phyloP scores from a whole-genome alignment of 2,888 invertebrate genomes.

The Caenorhabditis sp. region DNA sequence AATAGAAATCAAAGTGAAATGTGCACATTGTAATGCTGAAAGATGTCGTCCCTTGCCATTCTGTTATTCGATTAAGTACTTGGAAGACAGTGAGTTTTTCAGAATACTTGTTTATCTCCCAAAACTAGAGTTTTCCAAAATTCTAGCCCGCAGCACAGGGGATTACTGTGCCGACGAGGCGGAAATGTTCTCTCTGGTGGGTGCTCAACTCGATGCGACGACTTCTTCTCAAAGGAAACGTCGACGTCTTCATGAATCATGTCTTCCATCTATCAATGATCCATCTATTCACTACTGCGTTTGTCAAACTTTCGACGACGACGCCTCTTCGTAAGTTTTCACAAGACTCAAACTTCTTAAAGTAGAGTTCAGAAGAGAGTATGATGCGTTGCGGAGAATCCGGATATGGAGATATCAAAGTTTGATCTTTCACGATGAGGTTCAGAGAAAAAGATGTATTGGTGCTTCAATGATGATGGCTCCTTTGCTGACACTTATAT shows the following conservation, averaged over 20 bases:
- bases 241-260: conserved; percentile 66
- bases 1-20: conserved; percentile 50
- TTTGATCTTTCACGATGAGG: conserved; percentile 64
- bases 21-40: conserved; percentile 67
- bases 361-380: conserved; percentile 45
- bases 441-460: conserved; percentile 17
- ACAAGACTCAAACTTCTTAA: background rate
- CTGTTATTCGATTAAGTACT: conserved; percentile 67
- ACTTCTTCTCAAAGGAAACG: conserved; percentile 53
- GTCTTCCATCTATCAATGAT: conserved; percentile 68
- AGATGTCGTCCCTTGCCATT: conserved; percentile 69
- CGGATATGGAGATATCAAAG: conserved; percentile 76
- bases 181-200: conserved; percentile 66
- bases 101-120: background rate
- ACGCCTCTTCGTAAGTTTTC: conserved; percentile 45
- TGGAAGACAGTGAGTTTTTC: conserved; percentile 40
- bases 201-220: conserved; percentile 66
- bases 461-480: background rate
- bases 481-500: background rate
- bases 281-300: conserved; percentile 68
- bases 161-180: conserved; percentile 69
- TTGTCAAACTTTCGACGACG: conserved; percentile 64
- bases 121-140: background rate
- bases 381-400: conserved; percentile 56
- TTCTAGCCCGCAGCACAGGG: conserved; percentile 50